phyloP scores from a whole-genome alignment of 1,140 invertebrate genomes.

The Drosophila setifemur region DNA sequence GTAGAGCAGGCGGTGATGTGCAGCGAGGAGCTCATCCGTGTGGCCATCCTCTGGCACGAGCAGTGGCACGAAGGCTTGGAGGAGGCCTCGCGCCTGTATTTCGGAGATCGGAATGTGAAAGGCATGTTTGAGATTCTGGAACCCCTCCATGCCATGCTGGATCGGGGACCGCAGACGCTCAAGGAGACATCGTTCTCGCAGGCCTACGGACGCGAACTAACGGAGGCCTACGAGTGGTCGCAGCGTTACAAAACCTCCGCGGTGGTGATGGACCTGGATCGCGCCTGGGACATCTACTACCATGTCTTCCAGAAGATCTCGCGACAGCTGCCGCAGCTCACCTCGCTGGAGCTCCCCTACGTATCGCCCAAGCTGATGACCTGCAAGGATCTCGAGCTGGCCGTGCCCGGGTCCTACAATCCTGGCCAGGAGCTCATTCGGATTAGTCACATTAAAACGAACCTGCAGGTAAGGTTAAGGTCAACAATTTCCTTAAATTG shows the following conservation, averaged over 20 bases:
- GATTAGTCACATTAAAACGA: slow-evolving; percentile 93
- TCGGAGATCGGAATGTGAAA: slow-evolving; percentile 96
- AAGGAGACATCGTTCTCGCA: slow-evolving; percentile 99
- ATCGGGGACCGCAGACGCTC: slow-evolving; percentile 95
- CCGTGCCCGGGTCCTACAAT: slow-evolving; percentile 97
- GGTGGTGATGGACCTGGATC: slow-evolving; percentile 95
- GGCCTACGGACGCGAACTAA: slow-evolving; percentile 96
- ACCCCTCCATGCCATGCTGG: slow-evolving; percentile 96
- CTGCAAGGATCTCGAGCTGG: slow-evolving; percentile 96
- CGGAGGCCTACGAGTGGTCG: slow-evolving; percentile 97
- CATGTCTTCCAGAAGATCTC: slow-evolving; percentile 98
- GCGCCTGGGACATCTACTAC: slow-evolving; percentile 99
- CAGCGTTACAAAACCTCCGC: slow-evolving; percentile 91
- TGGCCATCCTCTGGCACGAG: slow-evolving; percentile 99
- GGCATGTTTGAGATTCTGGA: slow-evolving; percentile 98
- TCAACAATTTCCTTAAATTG: too few species aligned
- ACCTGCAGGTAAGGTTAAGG: slow-evolving; percentile 83
- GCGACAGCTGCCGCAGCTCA: slow-evolving; percentile 95
- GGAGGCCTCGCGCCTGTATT: slow-evolving; percentile 97
- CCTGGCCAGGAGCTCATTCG: slow-evolving; percentile 88
- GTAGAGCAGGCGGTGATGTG: slow-evolving; percentile 97
- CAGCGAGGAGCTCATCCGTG: slow-evolving; percentile 98
- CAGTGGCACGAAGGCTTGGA: slow-evolving; percentile 99
- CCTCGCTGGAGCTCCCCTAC: slow-evolving; percentile 92
- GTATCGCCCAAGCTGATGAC: slow-evolving; percentile 95